Percentiles rank a stretch among this genome's conserved stretches.
phyloP scores from a whole-genome alignment of 2,888 invertebrate genomes.

The Hydroisotoma schaefferi region DNA sequence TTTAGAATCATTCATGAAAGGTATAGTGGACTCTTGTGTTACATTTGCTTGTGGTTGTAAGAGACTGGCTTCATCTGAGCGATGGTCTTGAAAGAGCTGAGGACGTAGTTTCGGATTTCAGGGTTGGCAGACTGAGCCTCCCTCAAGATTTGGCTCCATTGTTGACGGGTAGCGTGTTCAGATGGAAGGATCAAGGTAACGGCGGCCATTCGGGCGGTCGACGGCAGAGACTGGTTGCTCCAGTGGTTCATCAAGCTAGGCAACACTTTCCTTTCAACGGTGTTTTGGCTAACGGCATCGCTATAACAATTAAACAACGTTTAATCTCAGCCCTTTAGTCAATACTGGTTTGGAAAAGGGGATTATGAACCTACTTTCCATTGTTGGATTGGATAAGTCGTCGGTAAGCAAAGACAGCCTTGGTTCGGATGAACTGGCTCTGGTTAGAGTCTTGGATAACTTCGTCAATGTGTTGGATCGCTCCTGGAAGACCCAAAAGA shows the following conservation, averaged over 20 bases:
- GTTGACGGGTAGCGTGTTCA: slow-evolving; percentile 6
- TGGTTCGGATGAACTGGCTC: background rate
- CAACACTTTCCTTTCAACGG: slow-evolving; percentile 1
- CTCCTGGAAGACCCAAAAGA: slow-evolving; percentile 3
- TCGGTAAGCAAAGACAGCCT: slow-evolving; percentile 13
- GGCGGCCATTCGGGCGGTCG: slow-evolving; percentile 8
- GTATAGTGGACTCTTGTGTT: background rate
- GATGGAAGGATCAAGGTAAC: slow-evolving; percentile 1
- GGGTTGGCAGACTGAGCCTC: background rate
- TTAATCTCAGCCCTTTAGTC: background rate
- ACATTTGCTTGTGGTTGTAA: slow-evolving; percentile 3
- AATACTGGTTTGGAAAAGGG: background rate
- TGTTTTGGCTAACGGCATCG: background rate
- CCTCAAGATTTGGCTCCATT: background rate
- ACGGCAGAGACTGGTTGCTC: background rate
- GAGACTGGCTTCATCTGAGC: slow-evolving; percentile 1
- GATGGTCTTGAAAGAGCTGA: slow-evolving; percentile 6
- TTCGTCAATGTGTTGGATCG: background rate
- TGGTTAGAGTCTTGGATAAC: background rate
- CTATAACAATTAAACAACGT: background rate
- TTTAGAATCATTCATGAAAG: no score
- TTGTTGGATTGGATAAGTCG: slow-evolving; percentile 9
- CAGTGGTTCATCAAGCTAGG: slow-evolving; percentile 7
- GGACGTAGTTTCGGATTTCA: slow-evolving; percentile 3
- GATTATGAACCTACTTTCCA: slow-evolving; percentile 8